These are phyloP conservation scores for Siniperca chuatsi DNA, from an alignment of 2,113 vertebrate genomes.

Conservation along the genomic window DNA sequence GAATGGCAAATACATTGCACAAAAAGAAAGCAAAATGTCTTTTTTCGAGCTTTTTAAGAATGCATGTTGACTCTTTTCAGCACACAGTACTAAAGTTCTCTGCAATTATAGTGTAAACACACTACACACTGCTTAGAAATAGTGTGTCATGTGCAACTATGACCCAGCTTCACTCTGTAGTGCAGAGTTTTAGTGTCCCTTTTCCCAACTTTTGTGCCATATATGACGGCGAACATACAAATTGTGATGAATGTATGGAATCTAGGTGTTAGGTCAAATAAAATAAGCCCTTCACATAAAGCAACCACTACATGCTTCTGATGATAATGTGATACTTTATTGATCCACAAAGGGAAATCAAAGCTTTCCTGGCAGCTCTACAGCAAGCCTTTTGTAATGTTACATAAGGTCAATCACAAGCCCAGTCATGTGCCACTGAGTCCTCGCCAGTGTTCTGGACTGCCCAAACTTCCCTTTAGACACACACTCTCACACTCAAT, in stretches of 20 bases:
- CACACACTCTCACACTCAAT: constrained; percentile 3
- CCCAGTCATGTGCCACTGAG: constrained; percentile 61
- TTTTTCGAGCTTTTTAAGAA: background rate
- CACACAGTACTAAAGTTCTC: background rate
- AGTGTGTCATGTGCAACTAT: background rate
- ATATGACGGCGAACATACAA: background rate
- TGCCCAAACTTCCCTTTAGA: constrained; percentile 64
- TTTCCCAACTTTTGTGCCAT: background rate
- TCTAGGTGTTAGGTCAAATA: background rate
- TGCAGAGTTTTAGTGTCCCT: background rate
- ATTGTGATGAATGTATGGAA: background rate
- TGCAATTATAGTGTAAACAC: too few relatives aligned
- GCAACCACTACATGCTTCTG: background rate
- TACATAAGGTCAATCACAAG: constrained; percentile 67
- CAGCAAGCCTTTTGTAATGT: constrained; percentile 39
- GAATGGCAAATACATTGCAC: background rate
- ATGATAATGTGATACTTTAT: constrained; percentile 43
- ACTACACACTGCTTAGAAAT: background rate
- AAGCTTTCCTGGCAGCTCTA: constrained; percentile 47
- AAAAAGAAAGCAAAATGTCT: background rate
- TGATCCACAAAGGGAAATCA: constrained; percentile 57
- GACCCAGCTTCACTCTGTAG: background rate
- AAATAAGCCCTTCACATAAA: background rate
- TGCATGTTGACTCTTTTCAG: background rate
- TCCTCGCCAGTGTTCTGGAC: constrained; percentile 40